Base-by-base conservation (phyloP, 1,140 invertebrate species). In the Drosophila ananassae region DNA sequence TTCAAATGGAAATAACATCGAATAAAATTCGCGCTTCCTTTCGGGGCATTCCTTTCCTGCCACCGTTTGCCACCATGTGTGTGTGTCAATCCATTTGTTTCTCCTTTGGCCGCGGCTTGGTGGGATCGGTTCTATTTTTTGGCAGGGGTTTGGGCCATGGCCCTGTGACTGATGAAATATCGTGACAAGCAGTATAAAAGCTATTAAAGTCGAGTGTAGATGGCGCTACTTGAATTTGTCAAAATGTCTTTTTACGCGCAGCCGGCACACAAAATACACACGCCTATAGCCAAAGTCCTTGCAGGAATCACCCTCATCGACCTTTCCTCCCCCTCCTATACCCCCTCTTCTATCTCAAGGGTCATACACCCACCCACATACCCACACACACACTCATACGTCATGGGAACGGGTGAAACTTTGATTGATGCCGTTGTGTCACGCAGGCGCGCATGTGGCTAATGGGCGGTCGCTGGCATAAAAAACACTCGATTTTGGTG, bases 361-460 rank as follows among this genome's bases (percentile, higher is more conserved):
- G 30, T 41, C 10, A 52, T 39, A 21, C 62, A 55, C 67, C 28
- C 55, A 48, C 61, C 12, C 61, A 66, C 37, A 39, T 57, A 24
- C 61, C 25, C 62, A 61, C 61, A 66, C 37, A 46, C 61, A 24
- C 67, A 32, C 57, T 58, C 62, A 58, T 55, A 77, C 46, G 55
- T 54, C 66, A 78, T 75, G 50, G 73, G 64, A 87, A 87, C 79
- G 89, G 84, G 89, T 79, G 79, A 90, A 90, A 89, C 89, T 90
- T 90, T 91, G 90, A 91, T 91, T 91, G 90, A 91, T 91, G 90
- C 72, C 90, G 64, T 84, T 83, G 72, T 91, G 90, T 91, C 90
- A 91, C 90, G 90, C 89, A 91, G 89, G 85, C 82, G 90, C 90
- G 89, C 90, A 91, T 91, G 90, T 91, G 81, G 84, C 85, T 91